phyloP scores from a whole-genome alignment of 2,113 vertebrate species.

The Trochalopteron elliotii region DNA sequence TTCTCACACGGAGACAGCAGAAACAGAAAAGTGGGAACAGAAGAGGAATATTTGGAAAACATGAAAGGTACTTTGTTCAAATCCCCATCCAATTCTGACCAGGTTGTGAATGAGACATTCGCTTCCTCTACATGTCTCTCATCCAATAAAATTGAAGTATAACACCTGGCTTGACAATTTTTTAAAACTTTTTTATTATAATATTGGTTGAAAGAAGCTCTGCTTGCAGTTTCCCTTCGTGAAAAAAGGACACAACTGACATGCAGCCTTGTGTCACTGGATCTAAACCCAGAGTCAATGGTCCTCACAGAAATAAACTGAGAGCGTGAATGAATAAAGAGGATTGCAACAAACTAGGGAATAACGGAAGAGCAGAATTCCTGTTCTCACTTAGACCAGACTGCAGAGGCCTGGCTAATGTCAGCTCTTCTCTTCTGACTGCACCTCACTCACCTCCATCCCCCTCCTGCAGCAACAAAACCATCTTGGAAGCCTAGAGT shows the following conservation, averaged over 20 bases:
- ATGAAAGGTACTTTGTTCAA: neutral
- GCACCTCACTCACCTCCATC: neutral
- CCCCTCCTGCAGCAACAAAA: neutral
- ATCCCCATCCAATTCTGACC: neutral
- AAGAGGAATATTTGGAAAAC: neutral
- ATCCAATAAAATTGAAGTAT: neutral
- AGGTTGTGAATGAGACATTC: neutral
- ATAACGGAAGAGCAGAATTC: neutral
- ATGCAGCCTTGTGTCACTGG: neutral
- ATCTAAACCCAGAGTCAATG: neutral
- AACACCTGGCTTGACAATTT: neutral
- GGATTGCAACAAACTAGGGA: neutral
- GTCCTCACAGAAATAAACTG: neutral
- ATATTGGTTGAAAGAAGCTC: neutral
- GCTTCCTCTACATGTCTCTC: neutral
- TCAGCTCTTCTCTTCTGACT: neutral
- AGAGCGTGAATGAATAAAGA: conserved; percentile 3
- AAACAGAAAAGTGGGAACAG: neutral
- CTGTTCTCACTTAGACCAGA: neutral
- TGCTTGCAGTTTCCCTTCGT: neutral
- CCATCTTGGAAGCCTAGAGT: neutral
- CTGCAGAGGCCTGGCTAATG: neutral
- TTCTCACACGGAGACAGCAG: neutral
- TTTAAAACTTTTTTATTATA: neutral
- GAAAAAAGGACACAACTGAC: neutral